Conservation (phyloP, 2,113 vertebrate species). For the Cyprinus carpio region DNA sequence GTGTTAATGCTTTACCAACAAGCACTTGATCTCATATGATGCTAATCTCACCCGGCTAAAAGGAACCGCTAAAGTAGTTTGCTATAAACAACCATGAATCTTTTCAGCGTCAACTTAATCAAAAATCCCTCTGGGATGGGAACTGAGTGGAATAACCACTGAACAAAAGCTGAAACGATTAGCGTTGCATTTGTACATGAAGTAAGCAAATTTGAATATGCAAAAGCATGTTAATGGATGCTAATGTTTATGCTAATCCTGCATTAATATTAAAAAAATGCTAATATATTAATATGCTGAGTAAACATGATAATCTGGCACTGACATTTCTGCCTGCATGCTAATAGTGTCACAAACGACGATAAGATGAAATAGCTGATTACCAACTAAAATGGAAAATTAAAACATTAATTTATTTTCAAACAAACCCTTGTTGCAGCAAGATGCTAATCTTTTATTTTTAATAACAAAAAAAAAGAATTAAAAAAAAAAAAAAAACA, state of each 20-base stretch:
- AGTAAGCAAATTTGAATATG: constrained; percentile 44
- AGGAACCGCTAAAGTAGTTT: background rate
- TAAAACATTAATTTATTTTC: constrained; percentile 12
- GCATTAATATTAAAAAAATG: constrained; percentile 47
- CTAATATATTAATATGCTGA: constrained; percentile 43
- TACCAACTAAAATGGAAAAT: constrained; percentile 33
- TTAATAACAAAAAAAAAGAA: background rate
- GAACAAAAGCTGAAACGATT: constrained; percentile 45
- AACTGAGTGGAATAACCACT: constrained; percentile 18
- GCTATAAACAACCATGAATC: constrained; percentile 17
- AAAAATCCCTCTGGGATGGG: constrained; percentile 33
- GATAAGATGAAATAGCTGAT: constrained; percentile 31
- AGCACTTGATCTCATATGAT: constrained; percentile 6
- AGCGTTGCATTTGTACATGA: constrained; percentile 44
- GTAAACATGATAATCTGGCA: constrained; percentile 43
- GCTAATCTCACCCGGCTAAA: constrained; percentile 13
- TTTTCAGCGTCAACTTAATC: constrained; percentile 25
- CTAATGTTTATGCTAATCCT: constrained; percentile 50
- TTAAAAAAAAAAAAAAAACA: background rate
- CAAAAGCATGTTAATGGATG: constrained; percentile 43
- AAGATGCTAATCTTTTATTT: constrained; percentile 21
- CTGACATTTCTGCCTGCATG: constrained; percentile 45
- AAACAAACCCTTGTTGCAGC: constrained; percentile 9
- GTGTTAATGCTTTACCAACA: background rate
- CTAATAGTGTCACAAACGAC: constrained; percentile 23